Percentiles rank a stretch among this genome's conserved stretches.
Conservation (phyloP, 2,797 vertebrate genomes). For the Chaenodraco wilsoni region DNA sequence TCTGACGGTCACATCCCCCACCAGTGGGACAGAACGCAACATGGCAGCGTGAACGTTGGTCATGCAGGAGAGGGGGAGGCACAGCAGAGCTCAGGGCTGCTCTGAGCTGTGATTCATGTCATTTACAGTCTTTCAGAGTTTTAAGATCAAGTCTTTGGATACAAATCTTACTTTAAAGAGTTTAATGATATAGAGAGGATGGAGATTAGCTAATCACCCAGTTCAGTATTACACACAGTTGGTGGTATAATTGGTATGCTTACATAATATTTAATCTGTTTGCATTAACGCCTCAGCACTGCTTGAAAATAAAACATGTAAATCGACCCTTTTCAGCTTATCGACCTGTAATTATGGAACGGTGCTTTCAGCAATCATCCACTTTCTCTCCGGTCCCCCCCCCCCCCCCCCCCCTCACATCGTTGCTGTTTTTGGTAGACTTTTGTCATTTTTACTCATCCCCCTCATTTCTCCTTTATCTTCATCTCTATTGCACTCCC, state of each 20-base stretch:
- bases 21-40: constrained; percentile 67
- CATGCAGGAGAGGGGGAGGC: constrained; percentile 52
- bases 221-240: not conserved
- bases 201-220: constrained; percentile 14
- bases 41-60: constrained; percentile 63
- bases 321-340: constrained; percentile 35
- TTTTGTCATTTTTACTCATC: constrained; percentile 54
- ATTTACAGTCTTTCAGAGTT: constrained; percentile 32
- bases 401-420: not conserved
- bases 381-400: constrained; percentile 21
- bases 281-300: constrained; percentile 20
- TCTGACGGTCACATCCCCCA: constrained; percentile 61
- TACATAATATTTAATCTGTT: constrained; percentile 31
- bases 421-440: constrained; percentile 40
- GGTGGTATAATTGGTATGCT: constrained; percentile 6
- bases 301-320: constrained; percentile 18
- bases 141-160: constrained; percentile 9
- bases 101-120: constrained; percentile 43
- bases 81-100: constrained; percentile 37
- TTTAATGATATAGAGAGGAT: not conserved
- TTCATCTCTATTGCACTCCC: constrained; percentile 69
- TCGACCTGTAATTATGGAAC: constrained; percentile 53
- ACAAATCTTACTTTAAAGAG: not conserved
- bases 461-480: constrained; percentile 65
- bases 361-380: constrained; percentile 35